Evolutionary conservation across 2,888 invertebrate species (phyloP), one percentile per base, ranked within the genome.

Genomic region (Standfussiana lucernea): DNA sequence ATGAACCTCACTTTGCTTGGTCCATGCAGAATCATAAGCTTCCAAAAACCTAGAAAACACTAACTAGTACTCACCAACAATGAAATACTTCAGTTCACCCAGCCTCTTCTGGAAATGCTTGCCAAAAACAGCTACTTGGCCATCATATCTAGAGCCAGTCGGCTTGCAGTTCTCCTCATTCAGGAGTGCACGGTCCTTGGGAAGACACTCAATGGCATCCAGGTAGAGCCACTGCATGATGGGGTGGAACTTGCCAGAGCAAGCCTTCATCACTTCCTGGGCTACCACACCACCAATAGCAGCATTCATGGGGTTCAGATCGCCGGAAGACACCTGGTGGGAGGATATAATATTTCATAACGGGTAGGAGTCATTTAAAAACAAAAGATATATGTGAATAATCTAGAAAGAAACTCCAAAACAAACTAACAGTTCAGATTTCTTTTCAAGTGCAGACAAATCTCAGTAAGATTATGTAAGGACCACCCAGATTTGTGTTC

Each of bases 211-310:
- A 37, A 99, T 97, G 0, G 99, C 99, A 96, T 99, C 99, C 91
- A 98, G 98, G 95, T 99, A 99, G 72, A 99, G 94, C 98, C 98
- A 99, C 93, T 99, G 99, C 90, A 97, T 97, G 83, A 99, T 98
- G 0, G 99, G 99, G 86, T 98, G 98, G 95, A 99, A 99, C 95
- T 99, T 99, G 75, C 99, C 99, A 64, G 98, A 98, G 95, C 99
- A 99, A 0, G 99, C 99, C 96, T 99, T 99, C 98, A 99, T 98
- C n/a, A 98, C 99, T 96, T 99, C 99, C 95, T 99, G 99, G 40
- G 99, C 99, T 10, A 99, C 99, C 75, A 99, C 97, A 35, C 99
- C 99, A 70, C 99, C 99, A 89, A 99, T 98, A 0, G 98, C 98
- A 0, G 99, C 99, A 92, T 99, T 98, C 96, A 99, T 98, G 0